phyloP scores from a whole-genome alignment of 2,113 vertebrate genomes.

The Motacilla alba region DNA sequence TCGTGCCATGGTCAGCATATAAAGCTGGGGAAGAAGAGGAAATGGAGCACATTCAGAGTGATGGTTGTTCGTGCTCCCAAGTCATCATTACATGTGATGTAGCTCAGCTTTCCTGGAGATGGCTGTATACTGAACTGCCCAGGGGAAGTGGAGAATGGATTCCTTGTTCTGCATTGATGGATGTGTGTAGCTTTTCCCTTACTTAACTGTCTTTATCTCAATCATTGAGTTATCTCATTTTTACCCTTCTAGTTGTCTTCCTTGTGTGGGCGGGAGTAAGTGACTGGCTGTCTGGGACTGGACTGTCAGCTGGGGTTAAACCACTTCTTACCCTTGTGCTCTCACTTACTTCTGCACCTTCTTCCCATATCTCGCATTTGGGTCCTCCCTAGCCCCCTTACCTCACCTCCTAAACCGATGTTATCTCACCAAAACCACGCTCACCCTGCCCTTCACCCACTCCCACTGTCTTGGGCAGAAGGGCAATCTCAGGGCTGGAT shows the following conservation, averaged over 20 bases:
- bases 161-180: background rate
- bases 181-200: background rate
- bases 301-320: background rate
- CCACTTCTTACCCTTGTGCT: background rate
- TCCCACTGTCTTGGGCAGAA: background rate
- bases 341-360: background rate
- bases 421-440: background rate
- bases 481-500: rapidly evolving
- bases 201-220: background rate
- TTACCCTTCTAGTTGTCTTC: background rate
- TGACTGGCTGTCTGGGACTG: background rate
- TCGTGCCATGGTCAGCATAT: background rate
- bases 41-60: background rate
- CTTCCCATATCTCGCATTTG: background rate
- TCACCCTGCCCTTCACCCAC: background rate
- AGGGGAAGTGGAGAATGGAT: background rate
- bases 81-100: background rate
- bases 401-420: background rate
- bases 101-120: background rate
- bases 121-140: background rate
- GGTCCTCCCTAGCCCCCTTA: background rate
- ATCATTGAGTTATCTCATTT: background rate
- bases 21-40: background rate
- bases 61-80: background rate
- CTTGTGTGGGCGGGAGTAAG: background rate